Evolutionary conservation across 2,888 invertebrate species (phyloP).

Genomic region (Aphodius granarius): DNA sequence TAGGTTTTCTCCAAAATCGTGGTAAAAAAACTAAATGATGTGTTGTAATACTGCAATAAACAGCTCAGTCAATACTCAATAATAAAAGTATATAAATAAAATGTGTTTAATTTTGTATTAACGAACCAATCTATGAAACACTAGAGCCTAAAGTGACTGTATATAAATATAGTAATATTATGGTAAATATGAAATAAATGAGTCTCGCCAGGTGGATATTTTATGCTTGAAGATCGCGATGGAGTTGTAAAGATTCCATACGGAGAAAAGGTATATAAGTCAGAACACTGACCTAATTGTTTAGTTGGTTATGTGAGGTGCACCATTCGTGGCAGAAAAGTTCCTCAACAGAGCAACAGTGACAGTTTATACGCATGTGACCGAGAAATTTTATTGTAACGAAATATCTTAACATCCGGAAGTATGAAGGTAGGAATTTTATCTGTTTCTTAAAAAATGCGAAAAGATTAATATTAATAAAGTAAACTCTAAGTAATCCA

Average conservation of each 20-base stretch:
- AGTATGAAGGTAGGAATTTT: conserved; percentile 24
- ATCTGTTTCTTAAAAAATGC: neutral
- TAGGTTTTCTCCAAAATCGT: too few species aligned
- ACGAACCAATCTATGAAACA: neutral
- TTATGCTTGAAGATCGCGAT: neutral
- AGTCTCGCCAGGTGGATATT: neutral
- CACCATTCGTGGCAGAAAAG: neutral
- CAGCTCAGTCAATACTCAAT: too few species aligned
- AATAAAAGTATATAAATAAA: too few species aligned
- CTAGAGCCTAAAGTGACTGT: neutral
- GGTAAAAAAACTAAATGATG: too few species aligned
- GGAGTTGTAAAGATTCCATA: conserved; percentile 44
- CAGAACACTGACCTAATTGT: conserved; percentile 53
- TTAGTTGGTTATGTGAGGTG: conserved; percentile 45
- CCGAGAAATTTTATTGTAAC: neutral
- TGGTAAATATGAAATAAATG: neutral
- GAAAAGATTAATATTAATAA: too few species aligned
- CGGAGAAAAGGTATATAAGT: conserved; percentile 70
- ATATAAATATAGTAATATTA: neutral
- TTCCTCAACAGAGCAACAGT: neutral
- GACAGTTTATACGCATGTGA: neutral
- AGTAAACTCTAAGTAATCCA: too few species aligned
- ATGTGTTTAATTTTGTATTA: too few species aligned
- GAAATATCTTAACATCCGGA: neutral
- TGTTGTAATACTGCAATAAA: too few species aligned